phyloP scores from a whole-genome alignment of 2,888 invertebrate genomes.

The Rhaphigaster nebulosa region DNA sequence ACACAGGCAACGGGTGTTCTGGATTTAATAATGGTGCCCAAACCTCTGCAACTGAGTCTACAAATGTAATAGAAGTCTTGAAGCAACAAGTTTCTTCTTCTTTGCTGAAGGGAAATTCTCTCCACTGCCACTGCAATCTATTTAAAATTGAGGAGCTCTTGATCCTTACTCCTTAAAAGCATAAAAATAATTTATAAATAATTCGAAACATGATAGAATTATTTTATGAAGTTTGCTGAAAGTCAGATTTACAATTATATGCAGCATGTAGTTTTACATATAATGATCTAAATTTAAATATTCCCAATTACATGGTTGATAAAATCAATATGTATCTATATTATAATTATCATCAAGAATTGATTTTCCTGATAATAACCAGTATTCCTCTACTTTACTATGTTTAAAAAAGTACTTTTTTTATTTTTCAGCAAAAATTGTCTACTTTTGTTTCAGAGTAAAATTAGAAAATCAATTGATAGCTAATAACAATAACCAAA shows the following conservation, averaged over 20 bases:
- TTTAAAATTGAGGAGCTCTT: constrained; percentile 84
- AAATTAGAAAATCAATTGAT: too few relatives aligned
- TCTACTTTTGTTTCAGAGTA: too few relatives aligned
- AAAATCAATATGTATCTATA: too few relatives aligned
- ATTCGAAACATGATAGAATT: background rate
- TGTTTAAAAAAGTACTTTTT: too few relatives aligned
- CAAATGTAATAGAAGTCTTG: constrained; percentile 92
- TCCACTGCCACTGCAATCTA: constrained; percentile 90
- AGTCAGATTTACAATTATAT: background rate
- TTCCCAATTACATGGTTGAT: too few relatives aligned
- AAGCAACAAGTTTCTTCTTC: constrained; percentile 83
- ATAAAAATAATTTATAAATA: background rate
- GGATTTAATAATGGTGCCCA: constrained; percentile 84
- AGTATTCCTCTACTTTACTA: too few relatives aligned
- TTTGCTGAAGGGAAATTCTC: constrained; percentile 79
- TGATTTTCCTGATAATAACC: too few relatives aligned
- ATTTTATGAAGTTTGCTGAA: background rate
- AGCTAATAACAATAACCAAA: too few relatives aligned
- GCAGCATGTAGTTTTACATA: background rate
- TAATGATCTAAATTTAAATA: background rate
- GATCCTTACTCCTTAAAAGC: constrained; percentile 79
- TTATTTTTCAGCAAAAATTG: too few relatives aligned
- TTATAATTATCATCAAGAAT: too few relatives aligned
- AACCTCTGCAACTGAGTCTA: constrained; percentile 90
- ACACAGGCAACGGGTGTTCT: constrained; percentile 75